A percentile compares a stretch with the other conserved stretches of the same genome.
Conservation (phyloP, 30 jellyfish, hydroid and myxozoan species). For the Hydractinia symbiolongicarpus region DNA sequence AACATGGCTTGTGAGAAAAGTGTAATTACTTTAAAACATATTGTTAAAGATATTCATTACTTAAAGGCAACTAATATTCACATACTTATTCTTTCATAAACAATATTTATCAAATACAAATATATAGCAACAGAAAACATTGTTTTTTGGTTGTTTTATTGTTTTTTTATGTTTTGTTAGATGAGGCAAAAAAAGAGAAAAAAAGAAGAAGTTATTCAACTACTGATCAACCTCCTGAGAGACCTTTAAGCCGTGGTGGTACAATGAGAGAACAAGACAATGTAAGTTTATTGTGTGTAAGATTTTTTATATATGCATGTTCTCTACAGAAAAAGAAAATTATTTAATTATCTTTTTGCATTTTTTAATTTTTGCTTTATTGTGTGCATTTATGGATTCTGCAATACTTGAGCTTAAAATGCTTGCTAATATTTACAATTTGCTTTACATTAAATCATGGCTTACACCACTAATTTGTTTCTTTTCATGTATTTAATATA, state of each 20-base stretch:
- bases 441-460: too few relatives aligned
- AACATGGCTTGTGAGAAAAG: too few relatives aligned
- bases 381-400: not conserved
- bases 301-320: not conserved
- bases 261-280: constrained; percentile 3
- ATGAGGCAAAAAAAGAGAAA: not conserved
- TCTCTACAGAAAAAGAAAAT: not conserved
- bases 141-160: too few relatives aligned
- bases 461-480: too few relatives aligned
- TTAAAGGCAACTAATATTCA: too few relatives aligned
- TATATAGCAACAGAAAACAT: too few relatives aligned
- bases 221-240: not conserved
- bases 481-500: too few relatives aligned
- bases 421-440: not conserved
- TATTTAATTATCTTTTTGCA: not conserved
- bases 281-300: not conserved
- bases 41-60: too few relatives aligned
- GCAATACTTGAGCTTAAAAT: not conserved
- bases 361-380: not conserved
- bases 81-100: too few relatives aligned
- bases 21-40: too few relatives aligned
- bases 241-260: not conserved
- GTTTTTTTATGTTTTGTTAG: too few relatives aligned
- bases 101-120: too few relatives aligned
- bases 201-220: constrained; percentile 5